Percentiles rank a stretch among this genome's conserved stretches.
Conservation (phyloP, 1,140 invertebrate genomes). For the Polyergus mexicanus region DNA sequence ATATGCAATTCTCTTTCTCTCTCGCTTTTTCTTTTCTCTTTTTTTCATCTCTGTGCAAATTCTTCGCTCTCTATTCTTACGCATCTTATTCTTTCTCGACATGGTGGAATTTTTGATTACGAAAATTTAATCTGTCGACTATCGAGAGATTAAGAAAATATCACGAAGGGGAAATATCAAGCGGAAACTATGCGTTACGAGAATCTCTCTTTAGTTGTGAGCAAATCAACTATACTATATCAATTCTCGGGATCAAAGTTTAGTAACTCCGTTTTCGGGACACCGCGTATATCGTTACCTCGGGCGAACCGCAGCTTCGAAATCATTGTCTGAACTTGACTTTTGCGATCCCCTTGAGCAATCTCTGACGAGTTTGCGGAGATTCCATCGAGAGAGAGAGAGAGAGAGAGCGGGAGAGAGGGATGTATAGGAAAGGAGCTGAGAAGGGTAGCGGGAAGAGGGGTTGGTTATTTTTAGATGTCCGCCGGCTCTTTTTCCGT, state of each 20-base stretch:
- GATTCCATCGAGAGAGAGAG: neutral
- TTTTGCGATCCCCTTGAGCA: constrained; percentile 23
- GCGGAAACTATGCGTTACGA: no score
- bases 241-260: neutral
- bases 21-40: no score
- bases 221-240: neutral
- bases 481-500: constrained; percentile 39
- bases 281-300: neutral
- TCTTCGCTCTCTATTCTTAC: neutral
- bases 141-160: neutral
- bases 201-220: neutral
- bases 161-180: neutral
- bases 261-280: neutral
- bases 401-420: neutral
- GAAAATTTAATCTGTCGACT: neutral
- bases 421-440: neutral
- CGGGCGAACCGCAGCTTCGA: neutral
- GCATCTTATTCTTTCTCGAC: neutral
- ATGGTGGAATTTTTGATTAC: neutral
- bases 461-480: constrained; percentile 65
- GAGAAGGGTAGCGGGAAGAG: neutral
- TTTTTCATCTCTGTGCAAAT: neutral
- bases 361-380: constrained; percentile 42
- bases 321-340: constrained; percentile 37
- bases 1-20: neutral